These are phyloP conservation scores for Strigops habroptila DNA, from an alignment of 2,113 vertebrate species.

Conservation along the genomic window DNA sequence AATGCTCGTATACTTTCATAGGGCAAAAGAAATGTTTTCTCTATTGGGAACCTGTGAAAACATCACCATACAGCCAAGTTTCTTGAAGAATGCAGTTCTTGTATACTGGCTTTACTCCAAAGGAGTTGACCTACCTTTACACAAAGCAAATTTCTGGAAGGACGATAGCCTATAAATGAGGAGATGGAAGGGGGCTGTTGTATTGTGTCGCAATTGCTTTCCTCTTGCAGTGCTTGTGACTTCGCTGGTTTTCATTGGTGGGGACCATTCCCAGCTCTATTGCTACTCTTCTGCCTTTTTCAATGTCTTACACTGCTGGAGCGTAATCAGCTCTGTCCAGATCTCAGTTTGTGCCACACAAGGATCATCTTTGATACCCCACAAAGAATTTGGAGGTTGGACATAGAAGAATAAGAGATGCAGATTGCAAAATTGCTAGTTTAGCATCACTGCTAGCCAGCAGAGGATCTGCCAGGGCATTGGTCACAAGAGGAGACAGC, in stretches of 20 bases:
- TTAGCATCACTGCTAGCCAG: not conserved
- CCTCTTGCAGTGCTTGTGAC: not conserved
- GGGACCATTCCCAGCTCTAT: not conserved
- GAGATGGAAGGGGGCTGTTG: not conserved
- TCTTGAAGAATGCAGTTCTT: not conserved
- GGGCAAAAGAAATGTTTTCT: not conserved
- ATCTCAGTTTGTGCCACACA: not conserved
- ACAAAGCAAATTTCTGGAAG: not conserved
- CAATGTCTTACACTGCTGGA: not conserved
- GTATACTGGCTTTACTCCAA: not conserved
- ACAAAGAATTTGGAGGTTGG: not conserved
- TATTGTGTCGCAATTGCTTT: not conserved
- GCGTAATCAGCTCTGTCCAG: not conserved
- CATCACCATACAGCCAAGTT: not conserved
- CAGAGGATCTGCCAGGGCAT: not conserved
- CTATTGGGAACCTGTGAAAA: not conserved
- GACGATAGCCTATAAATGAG: not conserved
- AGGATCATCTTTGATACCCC: not conserved
- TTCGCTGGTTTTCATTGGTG: not conserved
- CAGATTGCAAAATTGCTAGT: not conserved
- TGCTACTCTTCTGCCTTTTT: not conserved
- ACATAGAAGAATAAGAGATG: not conserved
- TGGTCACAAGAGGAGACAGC: not conserved
- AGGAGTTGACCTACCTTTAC: not conserved
- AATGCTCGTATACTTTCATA: not conserved